Base-by-base conservation (phyloP, 2,888 invertebrate species). In the Agriotes lineatus region DNA sequence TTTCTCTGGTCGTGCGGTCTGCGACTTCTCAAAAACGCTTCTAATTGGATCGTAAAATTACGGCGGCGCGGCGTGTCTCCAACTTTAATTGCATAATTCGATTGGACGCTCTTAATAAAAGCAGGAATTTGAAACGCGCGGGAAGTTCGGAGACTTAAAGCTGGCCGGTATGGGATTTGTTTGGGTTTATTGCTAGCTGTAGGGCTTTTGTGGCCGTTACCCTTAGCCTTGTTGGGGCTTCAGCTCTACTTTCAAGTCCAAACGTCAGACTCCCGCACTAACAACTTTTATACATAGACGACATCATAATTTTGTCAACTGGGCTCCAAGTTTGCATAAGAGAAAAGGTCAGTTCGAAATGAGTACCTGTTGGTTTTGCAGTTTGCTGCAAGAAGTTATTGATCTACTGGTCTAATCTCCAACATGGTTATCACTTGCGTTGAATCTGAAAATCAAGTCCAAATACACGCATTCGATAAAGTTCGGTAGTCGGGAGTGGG, bases 1-100 rank as follows among this genome's bases (percentile, higher is more conserved):
- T 56, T 56, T 33, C 54, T 18, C n/a, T 4, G 16, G 54, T 57
- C 58, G 18, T 44, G 58, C 42, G 42, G 25, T 57, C 57, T 57
- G 37, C 22, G 39, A 22, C 57, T 39, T 22, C 18, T 18, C 9
- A 52, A 52, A 52, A 52, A 52, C 33, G 18, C 33, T 30, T 18
- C 33, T 52, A 52, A 52, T 52, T 52, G 52, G 52, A 52, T 52
- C 52, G 52, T 52, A 33, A 52, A 52, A 52, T 52, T 52, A 33
- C 52, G 16, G 33, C n/a, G n/a, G n/a, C n/a, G 22, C 52, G 30
- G 12, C 30, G 33, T 52, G 30, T 52, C 33, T 30, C 4, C 18
- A 30, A 52, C 33, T 52, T 52, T 52, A 52, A 52, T 52, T 52
- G 33, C 52, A 33, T 52, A 52, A 52, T 33, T 52, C 52, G 33